Base-by-base conservation (phyloP, 92 coral and sea anemone species). In the Micromussa lordhowensis region DNA sequence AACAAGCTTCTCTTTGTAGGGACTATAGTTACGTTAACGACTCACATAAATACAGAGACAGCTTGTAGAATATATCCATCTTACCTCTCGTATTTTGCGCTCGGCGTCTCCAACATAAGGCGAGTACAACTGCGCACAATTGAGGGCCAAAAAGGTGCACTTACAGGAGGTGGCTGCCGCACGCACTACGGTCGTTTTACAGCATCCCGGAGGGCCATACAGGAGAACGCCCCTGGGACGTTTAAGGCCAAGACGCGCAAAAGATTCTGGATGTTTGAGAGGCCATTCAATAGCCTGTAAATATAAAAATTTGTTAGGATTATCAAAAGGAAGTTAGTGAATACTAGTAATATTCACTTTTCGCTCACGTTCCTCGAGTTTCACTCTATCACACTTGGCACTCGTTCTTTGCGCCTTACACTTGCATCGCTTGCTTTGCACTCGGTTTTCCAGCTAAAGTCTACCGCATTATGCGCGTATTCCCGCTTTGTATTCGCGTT, bases 181-280 rank as follows among this genome's bases (percentile, higher is more conserved):
- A 24, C 95, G 96, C 29, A 98, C 98, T 18, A 98, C 89, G 6
- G 98, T 98, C 32, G 99, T 98, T 80, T 98, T 98, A 58, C 96
- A 96, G 87, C 99, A 98, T 9, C 99, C 99, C 32, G 99, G 98
- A 30, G 99, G 99, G 74, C 99, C 99, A 86, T 96, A 96, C 86
- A 98, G 92, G 68, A 98, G 89, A 63, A 98, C 95, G 8, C 98
- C 99, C 54, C 95, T 93, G 30, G 98, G 99, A 34, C 96, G 95
- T 15, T 89, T 90, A 13, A 98, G 92, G 74, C 98, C 98, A 86
- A 98, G 86, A 40, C 98, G 93, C 53, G 96, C 90, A 77, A 96
- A 98, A 26, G 98, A 95, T 80, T 96, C 95, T 34, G 99, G 99
- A 80, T 96, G 82, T 76, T 91, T 84, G 53, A 98, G 84, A 14